Evolutionary conservation across 2,888 invertebrate genomes (phyloP).

Genomic region (Litoditis marina): DNA sequence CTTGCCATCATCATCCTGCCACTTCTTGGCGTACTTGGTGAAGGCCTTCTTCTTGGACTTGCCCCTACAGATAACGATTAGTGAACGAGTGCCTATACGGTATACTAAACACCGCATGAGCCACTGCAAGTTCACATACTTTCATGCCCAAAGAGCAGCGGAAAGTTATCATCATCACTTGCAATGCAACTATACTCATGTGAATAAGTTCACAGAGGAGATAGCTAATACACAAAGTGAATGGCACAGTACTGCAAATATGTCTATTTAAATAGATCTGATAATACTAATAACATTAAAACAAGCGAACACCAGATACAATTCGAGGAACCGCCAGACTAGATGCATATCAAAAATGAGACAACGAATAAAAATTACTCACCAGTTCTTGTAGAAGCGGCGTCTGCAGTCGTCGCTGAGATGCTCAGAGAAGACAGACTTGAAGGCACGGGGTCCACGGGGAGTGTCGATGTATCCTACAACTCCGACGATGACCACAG

Average conservation of each 20-base stretch:
- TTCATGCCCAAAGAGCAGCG: slow-evolving; percentile 44
- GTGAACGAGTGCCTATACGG: slow-evolving; percentile 13
- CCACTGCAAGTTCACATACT: slow-evolving; percentile 39
- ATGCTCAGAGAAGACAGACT: slow-evolving; percentile 98
- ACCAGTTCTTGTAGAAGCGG: slow-evolving; percentile 99
- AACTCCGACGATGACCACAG: slow-evolving; percentile 90
- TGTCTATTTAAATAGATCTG: no score
- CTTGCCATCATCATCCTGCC: slow-evolving; percentile 93
- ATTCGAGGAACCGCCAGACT: not conserved
- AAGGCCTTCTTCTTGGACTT: slow-evolving; percentile 99
- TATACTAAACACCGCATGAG: slow-evolving; percentile 19
- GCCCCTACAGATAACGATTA: slow-evolving; percentile 73
- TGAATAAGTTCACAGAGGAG: slow-evolving; percentile 16
- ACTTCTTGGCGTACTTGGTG: slow-evolving; percentile 94
- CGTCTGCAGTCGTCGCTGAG: slow-evolving; percentile 95
- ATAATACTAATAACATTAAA: no score
- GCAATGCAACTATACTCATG: slow-evolving; percentile 12
- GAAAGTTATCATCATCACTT: slow-evolving; percentile 25
- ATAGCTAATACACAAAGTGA: slow-evolving; percentile 5
- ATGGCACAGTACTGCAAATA: not conserved
- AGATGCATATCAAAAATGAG: no score
- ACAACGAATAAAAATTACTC: slow-evolving; percentile 62
- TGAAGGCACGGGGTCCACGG: slow-evolving; percentile 86
- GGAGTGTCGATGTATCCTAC: slow-evolving; percentile 99
- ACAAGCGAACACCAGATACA: slow-evolving; percentile 2